Conservation (phyloP, 2,888 invertebrate species). For the Lasioglossum pauxillum region DNA sequence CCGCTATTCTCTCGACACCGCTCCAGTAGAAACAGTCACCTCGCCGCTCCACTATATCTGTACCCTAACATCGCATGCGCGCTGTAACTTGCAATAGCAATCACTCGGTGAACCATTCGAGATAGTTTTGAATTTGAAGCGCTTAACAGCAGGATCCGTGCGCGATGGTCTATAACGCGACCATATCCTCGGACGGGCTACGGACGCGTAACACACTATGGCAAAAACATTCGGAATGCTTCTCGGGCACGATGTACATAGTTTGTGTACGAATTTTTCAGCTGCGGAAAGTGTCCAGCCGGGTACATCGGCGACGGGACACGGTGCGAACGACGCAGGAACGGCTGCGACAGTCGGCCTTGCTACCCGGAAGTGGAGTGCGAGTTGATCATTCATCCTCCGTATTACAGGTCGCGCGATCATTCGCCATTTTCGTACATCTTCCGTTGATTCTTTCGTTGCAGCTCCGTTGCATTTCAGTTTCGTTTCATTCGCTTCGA, state of each 20-base stretch:
- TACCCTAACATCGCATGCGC: neutral
- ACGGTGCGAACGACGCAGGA: slow-evolving; percentile 86
- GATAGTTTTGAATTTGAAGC: neutral
- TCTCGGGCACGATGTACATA: neutral
- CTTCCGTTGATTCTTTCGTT: too few species aligned
- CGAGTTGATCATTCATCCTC: slow-evolving; percentile 86
- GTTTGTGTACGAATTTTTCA: slow-evolving; percentile 67
- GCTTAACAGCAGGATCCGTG: neutral
- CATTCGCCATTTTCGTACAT: neutral
- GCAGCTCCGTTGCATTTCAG: neutral
- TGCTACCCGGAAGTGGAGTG: slow-evolving; percentile 91
- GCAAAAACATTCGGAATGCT: neutral
- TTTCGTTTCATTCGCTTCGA: neutral
- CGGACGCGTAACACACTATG: neutral
- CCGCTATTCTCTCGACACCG: too few species aligned
- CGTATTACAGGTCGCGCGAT: slow-evolving; percentile 86
- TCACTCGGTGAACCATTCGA: neutral
- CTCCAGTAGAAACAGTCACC: too few species aligned
- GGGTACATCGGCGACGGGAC: slow-evolving; percentile 92
- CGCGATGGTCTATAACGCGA: too few species aligned
- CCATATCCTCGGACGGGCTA: neutral
- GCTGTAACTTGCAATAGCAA: neutral
- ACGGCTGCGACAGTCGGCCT: slow-evolving; percentile 89
- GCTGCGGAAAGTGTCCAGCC: slow-evolving; percentile 91
- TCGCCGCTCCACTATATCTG: too few species aligned